Conservation (phyloP, 2,113 vertebrate species). For the Taxidea taxus region DNA sequence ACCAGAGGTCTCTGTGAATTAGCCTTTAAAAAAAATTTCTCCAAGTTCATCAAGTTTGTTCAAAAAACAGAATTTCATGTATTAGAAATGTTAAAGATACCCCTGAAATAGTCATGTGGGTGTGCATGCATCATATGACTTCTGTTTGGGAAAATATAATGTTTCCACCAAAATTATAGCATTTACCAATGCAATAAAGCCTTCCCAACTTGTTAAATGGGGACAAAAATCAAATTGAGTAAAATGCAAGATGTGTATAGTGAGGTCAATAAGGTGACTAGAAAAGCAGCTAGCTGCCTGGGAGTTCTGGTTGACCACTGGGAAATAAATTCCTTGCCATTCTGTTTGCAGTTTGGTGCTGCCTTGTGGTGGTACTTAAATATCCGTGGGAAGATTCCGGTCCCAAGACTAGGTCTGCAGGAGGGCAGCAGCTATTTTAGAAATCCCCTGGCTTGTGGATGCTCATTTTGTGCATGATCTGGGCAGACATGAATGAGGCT, state of each 20-base stretch:
- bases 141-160: not conserved
- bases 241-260: not conserved
- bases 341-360: too few relatives aligned
- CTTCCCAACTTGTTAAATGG: not conserved
- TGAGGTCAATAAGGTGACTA: not conserved
- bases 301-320: not conserved
- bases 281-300: not conserved
- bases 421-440: not conserved
- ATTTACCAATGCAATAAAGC: not conserved
- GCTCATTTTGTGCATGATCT: not conserved
- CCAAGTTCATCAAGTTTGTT: not conserved
- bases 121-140: not conserved
- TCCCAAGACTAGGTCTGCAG: not conserved
- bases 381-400: not conserved
- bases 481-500: not conserved
- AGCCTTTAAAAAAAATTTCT: not conserved
- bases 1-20: constrained; percentile 43
- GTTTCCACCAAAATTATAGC: not conserved
- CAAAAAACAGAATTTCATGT: constrained; percentile 27
- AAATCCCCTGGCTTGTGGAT: not conserved
- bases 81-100: not conserved
- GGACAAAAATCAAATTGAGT: not conserved
- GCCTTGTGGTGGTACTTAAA: not conserved
- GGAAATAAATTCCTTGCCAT: not conserved
- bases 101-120: not conserved